Base-by-base conservation (phyloP, 1,140 invertebrate species). In the Sycophila sp. region DNA sequence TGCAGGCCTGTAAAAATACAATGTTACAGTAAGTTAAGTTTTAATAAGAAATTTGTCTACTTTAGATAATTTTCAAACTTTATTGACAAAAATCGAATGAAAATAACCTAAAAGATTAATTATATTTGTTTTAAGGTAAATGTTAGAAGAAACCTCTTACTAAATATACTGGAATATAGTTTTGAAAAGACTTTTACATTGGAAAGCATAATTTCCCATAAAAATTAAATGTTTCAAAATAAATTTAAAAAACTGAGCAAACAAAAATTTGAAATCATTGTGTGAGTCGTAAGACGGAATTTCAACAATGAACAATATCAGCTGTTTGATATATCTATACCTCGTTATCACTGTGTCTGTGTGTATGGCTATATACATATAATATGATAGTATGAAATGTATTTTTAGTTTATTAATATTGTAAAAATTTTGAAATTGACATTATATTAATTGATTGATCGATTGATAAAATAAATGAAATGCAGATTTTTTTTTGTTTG, bases 1-100 rank as follows among this genome's bases (percentile, higher is more conserved):
- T 76, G 75, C 45, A 45, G 45, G 49, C 63, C 77, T 77, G 67
- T 15, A 75, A 47, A 59, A 53, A 22, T 53, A 38, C 30, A 4
- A 19, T 19, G 8, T 47, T 8, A 47, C 13, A 49, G 24, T 28
- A 42, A 5, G 7, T 53, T 53, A 47, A 26, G 11, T 42, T 53
- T 28, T n/a, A 69, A 72, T n/a, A 69, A 72, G 2, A 22, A 22
- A 62, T 51, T 42, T 36, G 5, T 26, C 7, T 65, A 38, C 15
- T 26, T 4, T 22, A 45, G 22, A 19, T 19, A 19, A 19, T 45
- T 2, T 4, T 19, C 3, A 7, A 45, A 45, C 4, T 19, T n/a
- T n/a, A n/a, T n/a, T n/a, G n/a, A 8, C 4, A 47, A 10, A 1
- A 47, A 47, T 17, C 2, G 1, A 42, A 17, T 8, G 4, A 22